phyloP scores from a whole-genome alignment of 2,113 vertebrate species.

The Agelaius phoeniceus region DNA sequence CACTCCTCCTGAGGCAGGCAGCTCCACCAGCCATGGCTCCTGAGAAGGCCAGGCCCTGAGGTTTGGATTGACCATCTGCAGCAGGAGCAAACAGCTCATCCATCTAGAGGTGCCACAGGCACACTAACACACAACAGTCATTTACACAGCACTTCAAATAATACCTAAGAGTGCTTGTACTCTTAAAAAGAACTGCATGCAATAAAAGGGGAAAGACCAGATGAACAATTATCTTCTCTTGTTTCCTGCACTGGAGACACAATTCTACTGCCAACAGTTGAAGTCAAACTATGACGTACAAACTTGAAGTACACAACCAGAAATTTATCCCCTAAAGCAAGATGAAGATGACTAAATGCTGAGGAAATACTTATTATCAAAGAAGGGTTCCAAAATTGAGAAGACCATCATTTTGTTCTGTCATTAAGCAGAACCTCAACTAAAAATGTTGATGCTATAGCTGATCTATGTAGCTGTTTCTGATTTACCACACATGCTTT shows the following conservation, averaged over 20 bases:
- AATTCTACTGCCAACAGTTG: not conserved
- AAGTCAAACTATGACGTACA: fast-evolving
- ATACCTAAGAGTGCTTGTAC: not conserved
- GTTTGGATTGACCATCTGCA: not conserved
- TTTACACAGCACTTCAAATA: not conserved
- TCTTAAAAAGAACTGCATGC: not conserved
- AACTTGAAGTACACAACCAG: not conserved
- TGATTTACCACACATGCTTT: not conserved
- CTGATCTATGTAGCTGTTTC: not conserved
- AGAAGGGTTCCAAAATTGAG: not conserved
- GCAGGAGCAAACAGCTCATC: not conserved
- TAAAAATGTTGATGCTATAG: not conserved
- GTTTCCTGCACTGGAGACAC: not conserved
- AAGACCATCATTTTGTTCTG: not conserved
- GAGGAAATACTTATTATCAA: not conserved
- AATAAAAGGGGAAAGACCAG: not conserved
- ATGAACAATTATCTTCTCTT: not conserved
- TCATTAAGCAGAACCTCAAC: not conserved
- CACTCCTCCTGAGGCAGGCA: not conserved
- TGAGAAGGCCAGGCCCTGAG: not conserved
- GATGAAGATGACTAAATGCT: not conserved
- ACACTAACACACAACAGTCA: not conserved
- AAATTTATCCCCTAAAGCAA: not conserved
- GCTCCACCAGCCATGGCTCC: not conserved
- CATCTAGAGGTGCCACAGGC: not conserved